phyloP scores from a whole-genome alignment of 2,797 vertebrate genomes.

The Uromys caudimaculatus region DNA sequence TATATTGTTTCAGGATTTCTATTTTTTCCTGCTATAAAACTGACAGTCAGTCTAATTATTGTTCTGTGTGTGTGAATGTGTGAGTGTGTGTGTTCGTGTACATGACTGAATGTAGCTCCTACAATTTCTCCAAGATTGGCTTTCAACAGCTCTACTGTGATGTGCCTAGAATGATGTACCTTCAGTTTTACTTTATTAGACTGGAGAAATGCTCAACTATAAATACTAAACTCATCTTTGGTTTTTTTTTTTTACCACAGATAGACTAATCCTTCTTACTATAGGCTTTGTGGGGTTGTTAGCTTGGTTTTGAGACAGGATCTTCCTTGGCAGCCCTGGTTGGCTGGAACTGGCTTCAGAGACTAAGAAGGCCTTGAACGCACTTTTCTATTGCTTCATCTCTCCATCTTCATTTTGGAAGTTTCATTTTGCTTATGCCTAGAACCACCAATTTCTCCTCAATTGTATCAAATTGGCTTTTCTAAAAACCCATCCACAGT shows the following conservation, averaged over 20 bases:
- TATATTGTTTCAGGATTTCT: neutral
- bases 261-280: neutral
- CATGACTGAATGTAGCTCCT: neutral
- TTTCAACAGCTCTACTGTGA: neutral
- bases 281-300: neutral
- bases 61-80: neutral
- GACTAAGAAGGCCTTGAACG: neutral
- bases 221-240: neutral
- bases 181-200: neutral
- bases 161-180: neutral
- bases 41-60: neutral
- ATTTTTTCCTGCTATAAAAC: neutral
- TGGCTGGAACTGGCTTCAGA: neutral
- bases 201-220: neutral
- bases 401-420: neutral
- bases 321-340: neutral
- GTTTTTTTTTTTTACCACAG: neutral
- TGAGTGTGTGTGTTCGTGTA: fast-evolving
- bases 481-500: neutral
- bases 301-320: neutral
- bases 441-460: neutral
- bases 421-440: neutral
- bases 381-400: neutral
- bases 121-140: neutral
- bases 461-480: neutral